Base-by-base conservation (phyloP, 1,140 invertebrate genomes). In the Drosophila sp. region DNA sequence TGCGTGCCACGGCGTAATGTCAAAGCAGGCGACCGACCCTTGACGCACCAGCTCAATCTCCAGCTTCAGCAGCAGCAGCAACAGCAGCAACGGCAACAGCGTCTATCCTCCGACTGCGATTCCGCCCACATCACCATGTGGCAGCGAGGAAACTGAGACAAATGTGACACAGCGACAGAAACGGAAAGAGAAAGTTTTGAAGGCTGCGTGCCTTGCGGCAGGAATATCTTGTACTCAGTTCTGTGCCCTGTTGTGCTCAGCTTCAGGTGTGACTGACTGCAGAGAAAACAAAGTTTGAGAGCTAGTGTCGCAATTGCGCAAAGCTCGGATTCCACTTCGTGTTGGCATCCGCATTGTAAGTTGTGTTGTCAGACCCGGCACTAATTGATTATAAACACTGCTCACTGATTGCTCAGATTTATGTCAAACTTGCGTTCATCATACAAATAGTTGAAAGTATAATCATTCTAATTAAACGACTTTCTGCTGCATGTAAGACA, bases 1-100 rank as follows among this genome's bases (percentile, higher is more conserved):
- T 87, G 82, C 83, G 82, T 87, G 82, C 78, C 83, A 45, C 46
- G 64, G 67, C 80, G 82, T 82, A 73, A 87, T 82, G 48, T 62
- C 71, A 86, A 59, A 67, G 67, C 78, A 73, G 43, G 27, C 56
- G 7, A 38, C 40, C 61, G 81, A 89, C 78, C 54, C 82, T 79
- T 76, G 67, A 69, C 74, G 63, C 63, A 29, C 59, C n/a, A 51
- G 25, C 54, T 57, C 54, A 27, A 57, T 21, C 59, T 51, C n/a
- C 46, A 16, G 21, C 7, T 40, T 34, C 34, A 62, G 18, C 32
- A 18, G 40, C 9, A 58, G 40, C 29, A 48, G 41, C n/a, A n/a
- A n/a, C n/a, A n/a, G n/a, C n/a, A n/a, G n/a, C n/a, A n/a, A n/a
- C n/a, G n/a, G n/a, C 34, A 62, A 13, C 32, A 18, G 40, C 32